phyloP scores from a whole-genome alignment of 2,113 vertebrate genomes.

The Melanerpes aurifrons region DNA sequence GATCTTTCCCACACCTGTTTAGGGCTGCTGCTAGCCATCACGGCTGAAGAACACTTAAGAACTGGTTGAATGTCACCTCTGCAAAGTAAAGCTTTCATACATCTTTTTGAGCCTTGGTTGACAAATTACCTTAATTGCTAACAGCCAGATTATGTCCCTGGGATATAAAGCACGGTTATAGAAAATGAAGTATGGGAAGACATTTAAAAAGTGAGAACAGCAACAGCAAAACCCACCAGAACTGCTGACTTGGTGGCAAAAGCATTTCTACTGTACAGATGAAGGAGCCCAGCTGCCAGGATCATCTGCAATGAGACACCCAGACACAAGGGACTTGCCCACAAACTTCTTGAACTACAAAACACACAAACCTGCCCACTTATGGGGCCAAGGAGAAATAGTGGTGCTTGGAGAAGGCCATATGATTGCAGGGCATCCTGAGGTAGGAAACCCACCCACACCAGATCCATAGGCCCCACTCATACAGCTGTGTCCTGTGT shows the following conservation, averaged over 20 bases:
- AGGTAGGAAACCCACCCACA: not conserved
- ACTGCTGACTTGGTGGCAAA: not conserved
- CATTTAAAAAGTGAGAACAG: not conserved
- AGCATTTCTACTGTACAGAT: not conserved
- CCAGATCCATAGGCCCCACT: not conserved
- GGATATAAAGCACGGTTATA: not conserved
- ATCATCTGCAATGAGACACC: not conserved
- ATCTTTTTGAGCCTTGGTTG: not conserved
- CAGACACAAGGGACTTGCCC: not conserved
- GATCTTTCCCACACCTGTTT: not conserved
- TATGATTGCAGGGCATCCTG: not conserved
- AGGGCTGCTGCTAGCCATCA: not conserved
- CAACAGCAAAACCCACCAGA: not conserved
- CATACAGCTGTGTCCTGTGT: not conserved
- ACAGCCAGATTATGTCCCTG: not conserved
- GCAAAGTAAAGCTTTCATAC: not conserved
- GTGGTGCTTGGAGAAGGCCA: not conserved
- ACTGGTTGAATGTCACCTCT: not conserved
- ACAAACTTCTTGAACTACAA: not conserved
- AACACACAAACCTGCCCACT: not conserved
- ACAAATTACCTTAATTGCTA: conserved; percentile 9
- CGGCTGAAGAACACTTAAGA: not conserved
- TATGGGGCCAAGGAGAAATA: not conserved
- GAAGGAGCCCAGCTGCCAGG: not conserved
- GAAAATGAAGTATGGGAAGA: not conserved